phyloP scores from a whole-genome alignment of 2,888 invertebrate genomes.

The Lycia hirtaria region DNA sequence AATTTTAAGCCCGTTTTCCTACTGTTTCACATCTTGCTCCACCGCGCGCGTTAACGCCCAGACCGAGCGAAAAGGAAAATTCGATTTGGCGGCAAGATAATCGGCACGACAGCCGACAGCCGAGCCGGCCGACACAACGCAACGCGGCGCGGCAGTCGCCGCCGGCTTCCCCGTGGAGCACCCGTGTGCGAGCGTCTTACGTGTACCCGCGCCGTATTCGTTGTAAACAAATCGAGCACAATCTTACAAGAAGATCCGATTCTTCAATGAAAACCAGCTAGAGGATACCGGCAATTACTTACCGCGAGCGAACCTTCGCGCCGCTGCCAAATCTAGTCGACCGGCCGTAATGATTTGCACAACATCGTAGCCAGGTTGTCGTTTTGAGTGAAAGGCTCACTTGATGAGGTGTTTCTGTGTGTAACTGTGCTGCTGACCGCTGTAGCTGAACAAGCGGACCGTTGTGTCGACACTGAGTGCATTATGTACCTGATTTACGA shows the following conservation, averaged over 20 bases:
- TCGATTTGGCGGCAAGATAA: constrained; percentile 58
- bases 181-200: constrained; percentile 42
- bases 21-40: constrained; percentile 50
- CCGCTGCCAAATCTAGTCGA: constrained; percentile 59
- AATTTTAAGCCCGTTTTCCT: constrained; percentile 18
- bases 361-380: constrained; percentile 64
- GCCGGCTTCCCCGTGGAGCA: constrained; percentile 56
- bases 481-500: constrained; percentile 51
- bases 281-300: constrained; percentile 33
- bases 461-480: constrained; percentile 47
- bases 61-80: constrained; percentile 60
- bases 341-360: constrained; percentile 69
- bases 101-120: neutral
- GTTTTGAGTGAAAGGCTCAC: constrained; percentile 75
- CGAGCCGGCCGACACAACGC: no score
- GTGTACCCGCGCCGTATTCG: constrained; percentile 48
- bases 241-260: constrained; percentile 59
- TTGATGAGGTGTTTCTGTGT: constrained; percentile 59
- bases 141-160: constrained; percentile 55
- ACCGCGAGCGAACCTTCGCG: constrained; percentile 25
- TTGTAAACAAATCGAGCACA: constrained; percentile 69
- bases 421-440: constrained; percentile 63
- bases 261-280: constrained; percentile 63
- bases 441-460: constrained; percentile 56
- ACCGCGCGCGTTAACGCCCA: constrained; percentile 34